A percentile compares a stretch with the other conserved stretches of the same genome.
Evolutionary conservation across 1,140 invertebrate species (phyloP).

Genomic region (Drosophila baimaii): DNA sequence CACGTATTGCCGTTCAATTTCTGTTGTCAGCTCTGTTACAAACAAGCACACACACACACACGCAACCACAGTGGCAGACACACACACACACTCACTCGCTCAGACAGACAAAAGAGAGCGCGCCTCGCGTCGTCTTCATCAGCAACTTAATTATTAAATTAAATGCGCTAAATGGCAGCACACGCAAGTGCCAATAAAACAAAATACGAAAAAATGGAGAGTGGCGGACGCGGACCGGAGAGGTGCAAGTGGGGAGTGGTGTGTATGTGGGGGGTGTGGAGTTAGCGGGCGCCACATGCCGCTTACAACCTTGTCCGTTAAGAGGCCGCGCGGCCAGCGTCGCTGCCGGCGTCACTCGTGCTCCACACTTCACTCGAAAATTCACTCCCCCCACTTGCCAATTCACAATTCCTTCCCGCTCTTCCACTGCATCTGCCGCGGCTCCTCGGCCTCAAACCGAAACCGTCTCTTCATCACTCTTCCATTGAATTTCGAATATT

Average conservation of each 20-base stretch:
- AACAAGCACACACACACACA: conserved; percentile 4
- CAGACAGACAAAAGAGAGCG: conserved; percentile 32
- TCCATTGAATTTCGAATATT: conserved; percentile 7
- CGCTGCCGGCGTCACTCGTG: conserved; percentile 7
- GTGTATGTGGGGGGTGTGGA: neutral
- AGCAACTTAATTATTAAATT: conserved; percentile 82
- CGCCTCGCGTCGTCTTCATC: conserved; percentile 62
- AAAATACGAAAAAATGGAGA: conserved; percentile 60
- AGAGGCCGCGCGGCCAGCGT: conserved; percentile 29
- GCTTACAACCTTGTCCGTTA: conserved; percentile 79
- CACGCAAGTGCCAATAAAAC: conserved; percentile 80
- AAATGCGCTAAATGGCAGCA: conserved; percentile 81
- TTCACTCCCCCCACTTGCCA: conserved; percentile 52
- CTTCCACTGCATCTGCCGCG: neutral
- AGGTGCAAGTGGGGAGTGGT: neutral
- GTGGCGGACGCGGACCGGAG: conserved; percentile 21
- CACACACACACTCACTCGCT: neutral
- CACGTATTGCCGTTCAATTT: conserved; percentile 52
- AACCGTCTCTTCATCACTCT: neutral
- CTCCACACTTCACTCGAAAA: conserved; percentile 36
- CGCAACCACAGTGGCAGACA: neutral
- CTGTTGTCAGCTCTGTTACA: conserved; percentile 35
- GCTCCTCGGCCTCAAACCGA: neutral
- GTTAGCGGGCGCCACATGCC: conserved; percentile 37
- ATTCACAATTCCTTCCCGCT: conserved; percentile 7